Conservation (phyloP, 2,888 invertebrate species). For the Tipula vernalis region DNA sequence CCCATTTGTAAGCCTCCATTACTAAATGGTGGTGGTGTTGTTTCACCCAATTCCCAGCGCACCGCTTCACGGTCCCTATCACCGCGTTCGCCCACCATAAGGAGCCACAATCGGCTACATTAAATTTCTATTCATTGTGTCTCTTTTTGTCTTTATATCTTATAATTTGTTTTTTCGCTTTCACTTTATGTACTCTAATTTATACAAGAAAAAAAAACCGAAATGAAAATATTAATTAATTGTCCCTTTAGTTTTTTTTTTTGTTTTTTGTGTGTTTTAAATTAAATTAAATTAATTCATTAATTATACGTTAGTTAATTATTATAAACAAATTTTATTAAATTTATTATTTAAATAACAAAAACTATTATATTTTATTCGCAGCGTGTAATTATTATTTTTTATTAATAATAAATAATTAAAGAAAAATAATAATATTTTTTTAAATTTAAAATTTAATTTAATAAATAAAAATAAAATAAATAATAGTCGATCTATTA, state of each 20-base stretch:
- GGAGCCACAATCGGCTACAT: constrained; percentile 18
- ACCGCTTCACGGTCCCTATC: constrained; percentile 40
- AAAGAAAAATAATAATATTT: neutral
- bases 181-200: neutral
- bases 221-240: neutral
- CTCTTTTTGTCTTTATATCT: constrained; percentile 22
- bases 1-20: constrained; percentile 38
- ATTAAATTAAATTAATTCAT: neutral
- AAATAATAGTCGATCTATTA: neutral
- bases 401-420: neutral
- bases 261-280: neutral
- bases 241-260: neutral
- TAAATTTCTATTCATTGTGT: neutral
- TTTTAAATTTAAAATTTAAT: neutral
- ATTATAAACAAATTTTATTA: neutral
- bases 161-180: neutral
- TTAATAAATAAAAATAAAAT: neutral
- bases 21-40: constrained; percentile 40
- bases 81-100: constrained; percentile 38
- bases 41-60: constrained; percentile 39
- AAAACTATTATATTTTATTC: constrained; percentile 4
- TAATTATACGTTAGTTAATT: neutral
- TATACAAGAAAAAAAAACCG: neutral
- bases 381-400: neutral
- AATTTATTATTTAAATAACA: constrained; percentile 17